phyloP scores from a whole-genome alignment of 2,113 vertebrate species.

The Anarrhichthys ocellatus region DNA sequence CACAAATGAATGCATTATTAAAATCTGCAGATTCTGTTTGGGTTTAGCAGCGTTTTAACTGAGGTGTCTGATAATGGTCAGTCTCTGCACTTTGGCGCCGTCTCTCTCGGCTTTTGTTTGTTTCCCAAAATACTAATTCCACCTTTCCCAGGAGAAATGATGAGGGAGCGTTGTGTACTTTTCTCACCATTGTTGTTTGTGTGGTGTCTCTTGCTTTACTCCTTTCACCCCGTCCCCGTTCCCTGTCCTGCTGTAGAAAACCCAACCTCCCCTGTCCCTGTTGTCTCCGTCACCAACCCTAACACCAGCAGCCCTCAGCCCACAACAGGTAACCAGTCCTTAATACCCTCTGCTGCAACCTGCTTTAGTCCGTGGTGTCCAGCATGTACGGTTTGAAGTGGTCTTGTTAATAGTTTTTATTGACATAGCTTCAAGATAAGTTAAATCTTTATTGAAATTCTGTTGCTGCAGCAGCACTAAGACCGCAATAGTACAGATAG shows the following conservation, averaged over 20 bases:
- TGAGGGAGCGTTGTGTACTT: constrained; percentile 9
- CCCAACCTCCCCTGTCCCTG: background rate
- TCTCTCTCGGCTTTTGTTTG: constrained; percentile 35
- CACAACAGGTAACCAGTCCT: constrained; percentile 72
- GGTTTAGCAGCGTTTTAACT: background rate
- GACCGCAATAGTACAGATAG: background rate
- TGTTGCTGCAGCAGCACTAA: background rate
- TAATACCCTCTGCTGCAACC: background rate
- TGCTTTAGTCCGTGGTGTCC: constrained; percentile 16
- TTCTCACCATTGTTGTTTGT: constrained; percentile 33
- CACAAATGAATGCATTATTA: background rate
- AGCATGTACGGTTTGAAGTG: background rate
- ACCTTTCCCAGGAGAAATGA: background rate
- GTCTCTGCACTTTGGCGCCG: background rate
- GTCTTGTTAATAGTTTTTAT: background rate
- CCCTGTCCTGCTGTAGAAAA: constrained; percentile 20
- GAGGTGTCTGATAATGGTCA: constrained; percentile 16
- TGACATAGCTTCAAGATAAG: background rate
- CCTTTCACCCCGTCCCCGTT: constrained; percentile 50
- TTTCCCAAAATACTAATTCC: background rate
- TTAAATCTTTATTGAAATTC: background rate
- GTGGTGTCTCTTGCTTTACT: constrained; percentile 38
- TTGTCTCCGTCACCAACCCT: constrained; percentile 18
- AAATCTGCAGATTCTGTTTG: constrained; percentile 46
- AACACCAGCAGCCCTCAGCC: background rate